Base-by-base conservation (phyloP, 2,888 invertebrate species). In the Margaritifera margaritifera region DNA sequence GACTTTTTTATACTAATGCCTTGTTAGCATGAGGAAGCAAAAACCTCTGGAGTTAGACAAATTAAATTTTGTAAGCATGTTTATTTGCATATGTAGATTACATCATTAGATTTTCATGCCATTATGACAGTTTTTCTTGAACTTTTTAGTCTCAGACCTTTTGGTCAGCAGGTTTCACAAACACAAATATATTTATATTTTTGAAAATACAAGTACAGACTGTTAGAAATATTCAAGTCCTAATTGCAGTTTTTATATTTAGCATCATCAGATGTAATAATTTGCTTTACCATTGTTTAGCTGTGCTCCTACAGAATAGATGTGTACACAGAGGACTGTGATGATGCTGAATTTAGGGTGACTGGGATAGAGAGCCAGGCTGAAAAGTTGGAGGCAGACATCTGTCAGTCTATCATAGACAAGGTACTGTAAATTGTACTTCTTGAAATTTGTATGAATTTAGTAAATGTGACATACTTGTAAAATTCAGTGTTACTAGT, bases 221-320 rank as follows among this genome's bases (percentile, higher is more conserved):
- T 3, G 50, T 22, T 51, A 22, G 61, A 31, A 42, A n/a, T 42
- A 61, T 42, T 50, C 20, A 27, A 6, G 61, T 42, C 5, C 31
- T 31, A 20, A n/a, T 31, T 42, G 22, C 19, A 56, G 22, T 20
- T 56, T 20, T 56, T 56, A 56, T 25, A 56, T 56, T 56, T 22
- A 22, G 24, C 24, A 22, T n/a, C 22, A 52, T 62, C n/a, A 24
- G 6, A 52, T 42, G 2, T 20, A 62, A n/a, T 15, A 52, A 51
- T 50, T 64, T 15, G 6, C 60, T 24, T 59, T 58, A 20, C 55
- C 59, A 19, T 59, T 27, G 63, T 74, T 1, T 76, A 89, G 89
- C 87, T 87, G 0, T 87, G 85, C 66, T 87, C 87, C 19, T 89
- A 82, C 75, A 63, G 76, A 57, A 42, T 89, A 27, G 85, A 87